Evolutionary conservation across 1,140 invertebrate species (phyloP), one percentile per base, ranked within the genome.

Genomic region (Planococcus citri): DNA sequence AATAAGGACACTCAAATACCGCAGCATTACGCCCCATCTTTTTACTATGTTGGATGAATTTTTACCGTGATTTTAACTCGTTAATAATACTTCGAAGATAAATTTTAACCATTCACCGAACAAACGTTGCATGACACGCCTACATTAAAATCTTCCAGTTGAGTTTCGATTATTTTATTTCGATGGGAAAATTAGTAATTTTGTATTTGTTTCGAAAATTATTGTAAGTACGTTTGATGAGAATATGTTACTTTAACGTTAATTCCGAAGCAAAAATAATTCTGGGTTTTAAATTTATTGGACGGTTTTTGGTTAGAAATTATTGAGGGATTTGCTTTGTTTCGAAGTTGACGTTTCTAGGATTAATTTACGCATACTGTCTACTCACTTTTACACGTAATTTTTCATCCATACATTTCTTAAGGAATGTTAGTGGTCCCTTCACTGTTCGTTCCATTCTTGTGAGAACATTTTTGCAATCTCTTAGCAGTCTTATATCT

Each of bases 341-440:
- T n/a, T n/a, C n/a, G n/a, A n/a, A n/a, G n/a, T n/a, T n/a, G n/a
- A n/a, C n/a, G n/a, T n/a, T n/a, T n/a, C n/a, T n/a, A n/a, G n/a
- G n/a, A n/a, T n/a, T n/a, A n/a, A n/a, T n/a, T n/a, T n/a, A n/a
- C n/a, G n/a, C n/a, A n/a, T n/a, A n/a, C n/a, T n/a, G n/a, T n/a
- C n/a, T n/a, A 20, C 75, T 76, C 79, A 87, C 87, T 82, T 88
- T 88, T 8, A 91, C 78, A 74, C 82, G 81, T 0, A 80, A 78
- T 70, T 78, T 79, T 29, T 79, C 78, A 61, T 85, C 82, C 74
- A 88, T 83, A 71, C 81, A 88, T 17, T 82, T 79, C 70, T 81
- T 82, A 8, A 92, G 77, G 10, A 82, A 75, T 3, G 78, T 79
- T n/a, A 90, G 76, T 0, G 89, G 89, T 0, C 88, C 88, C 0